A percentile compares a stretch with the other conserved stretches of the same genome.
Evolutionary conservation across 2,888 invertebrate species (phyloP).

Genomic region (Drosophila mimetica): DNA sequence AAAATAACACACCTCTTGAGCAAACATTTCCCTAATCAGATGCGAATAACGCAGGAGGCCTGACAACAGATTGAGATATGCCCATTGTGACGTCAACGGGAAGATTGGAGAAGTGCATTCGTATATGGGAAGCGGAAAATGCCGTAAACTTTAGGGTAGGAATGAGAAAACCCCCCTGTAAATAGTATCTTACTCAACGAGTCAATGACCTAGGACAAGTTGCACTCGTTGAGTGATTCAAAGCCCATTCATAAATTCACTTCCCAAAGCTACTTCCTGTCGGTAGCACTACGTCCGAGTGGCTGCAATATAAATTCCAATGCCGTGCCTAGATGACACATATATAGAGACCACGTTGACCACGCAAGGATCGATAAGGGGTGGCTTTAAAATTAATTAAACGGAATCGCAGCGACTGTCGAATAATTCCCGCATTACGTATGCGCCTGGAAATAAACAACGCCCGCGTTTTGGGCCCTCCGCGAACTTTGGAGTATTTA

Average conservation of each 20-base stretch:
- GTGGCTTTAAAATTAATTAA: slow-evolving; percentile 52
- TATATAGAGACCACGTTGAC: slow-evolving; percentile 15
- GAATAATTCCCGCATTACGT: slow-evolving; percentile 54
- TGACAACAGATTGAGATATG: slow-evolving; percentile 24
- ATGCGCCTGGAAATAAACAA: slow-evolving; percentile 58
- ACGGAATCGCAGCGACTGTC: slow-evolving; percentile 3
- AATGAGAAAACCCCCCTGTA: slow-evolving; percentile 4
- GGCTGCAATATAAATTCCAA: slow-evolving; percentile 43
- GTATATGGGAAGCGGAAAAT: background rate
- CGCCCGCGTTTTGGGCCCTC: slow-evolving; percentile 6
- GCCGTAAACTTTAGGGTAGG: background rate
- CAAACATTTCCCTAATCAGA: slow-evolving; percentile 27
- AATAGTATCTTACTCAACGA: slow-evolving; percentile 16
- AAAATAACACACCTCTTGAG: slow-evolving; percentile 28
- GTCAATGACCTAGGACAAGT: slow-evolving; percentile 37
- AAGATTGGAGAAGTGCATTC: slow-evolving; percentile 9
- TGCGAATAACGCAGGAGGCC: slow-evolving; percentile 25
- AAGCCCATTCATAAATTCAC: slow-evolving; percentile 41
- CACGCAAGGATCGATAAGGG: slow-evolving; percentile 37
- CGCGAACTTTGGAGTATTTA: slow-evolving; percentile 69
- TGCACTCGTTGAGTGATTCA: slow-evolving; percentile 39
- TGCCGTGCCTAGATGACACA: slow-evolving; percentile 34
- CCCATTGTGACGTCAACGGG: slow-evolving; percentile 51
- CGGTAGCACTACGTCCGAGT: slow-evolving; percentile 13
- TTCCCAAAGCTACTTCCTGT: slow-evolving; percentile 40